Percentiles rank a stretch among this genome's conserved stretches.
These are phyloP conservation scores for Cepphus grylle DNA, from an alignment of 2,113 vertebrate genomes.

Conservation along the genomic window DNA sequence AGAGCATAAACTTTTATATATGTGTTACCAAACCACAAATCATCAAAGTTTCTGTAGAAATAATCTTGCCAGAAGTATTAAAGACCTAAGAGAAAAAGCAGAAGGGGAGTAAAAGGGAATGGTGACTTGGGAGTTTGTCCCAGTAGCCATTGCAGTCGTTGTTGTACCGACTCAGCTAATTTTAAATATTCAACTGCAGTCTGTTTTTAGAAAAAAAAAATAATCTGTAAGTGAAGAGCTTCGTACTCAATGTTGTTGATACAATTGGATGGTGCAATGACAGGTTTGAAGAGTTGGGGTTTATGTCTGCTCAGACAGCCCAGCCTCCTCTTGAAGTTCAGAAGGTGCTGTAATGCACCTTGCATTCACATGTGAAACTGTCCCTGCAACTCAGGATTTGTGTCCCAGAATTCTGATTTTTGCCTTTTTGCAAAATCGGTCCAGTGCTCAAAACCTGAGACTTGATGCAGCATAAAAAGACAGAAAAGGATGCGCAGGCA, in stretches of 20 bases:
- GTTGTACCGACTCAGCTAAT: rapidly evolving
- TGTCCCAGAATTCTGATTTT: background rate
- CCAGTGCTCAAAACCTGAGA: background rate
- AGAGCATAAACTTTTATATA: background rate
- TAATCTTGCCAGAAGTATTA: background rate
- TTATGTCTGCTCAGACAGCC: background rate
- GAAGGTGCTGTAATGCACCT: background rate
- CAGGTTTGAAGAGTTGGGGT: background rate
- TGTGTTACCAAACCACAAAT: background rate
- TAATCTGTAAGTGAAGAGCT: background rate
- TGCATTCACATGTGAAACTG: background rate
- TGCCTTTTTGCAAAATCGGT: background rate
- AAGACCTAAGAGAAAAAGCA: background rate
- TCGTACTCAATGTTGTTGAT: background rate
- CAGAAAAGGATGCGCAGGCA: background rate
- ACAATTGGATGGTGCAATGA: background rate
- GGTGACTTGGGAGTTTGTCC: background rate
- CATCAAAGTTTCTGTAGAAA: background rate
- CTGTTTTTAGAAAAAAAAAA: background rate
- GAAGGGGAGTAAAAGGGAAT: background rate
- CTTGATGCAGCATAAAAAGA: background rate
- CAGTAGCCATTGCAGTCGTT: background rate
- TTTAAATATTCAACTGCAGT: background rate
- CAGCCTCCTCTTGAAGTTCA: background rate
- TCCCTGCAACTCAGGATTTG: background rate